Evolutionary conservation across 1,140 invertebrate genomes (phyloP).

Genomic region (Caenorhabditis elegans): DNA sequence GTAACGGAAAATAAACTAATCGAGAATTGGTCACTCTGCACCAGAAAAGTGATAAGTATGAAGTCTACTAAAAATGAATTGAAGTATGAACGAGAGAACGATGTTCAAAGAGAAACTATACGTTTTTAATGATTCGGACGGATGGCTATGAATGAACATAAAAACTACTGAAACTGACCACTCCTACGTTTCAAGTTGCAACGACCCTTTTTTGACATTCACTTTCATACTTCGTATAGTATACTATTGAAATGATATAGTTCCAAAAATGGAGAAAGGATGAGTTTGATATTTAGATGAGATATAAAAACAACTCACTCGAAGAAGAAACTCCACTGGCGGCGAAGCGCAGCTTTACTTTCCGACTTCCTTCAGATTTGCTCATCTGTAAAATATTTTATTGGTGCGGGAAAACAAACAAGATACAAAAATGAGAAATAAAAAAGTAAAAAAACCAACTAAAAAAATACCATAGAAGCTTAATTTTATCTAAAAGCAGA

Average conservation of each 20-base stretch:
- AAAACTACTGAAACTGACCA: background rate
- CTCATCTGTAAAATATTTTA: slow-evolving; percentile 8
- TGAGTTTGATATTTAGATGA: background rate
- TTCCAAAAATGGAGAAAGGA: background rate
- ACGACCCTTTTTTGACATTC: no score
- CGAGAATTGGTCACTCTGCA: background rate
- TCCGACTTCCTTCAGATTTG: slow-evolving; percentile 14
- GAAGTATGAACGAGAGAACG: background rate
- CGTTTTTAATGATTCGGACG: background rate
- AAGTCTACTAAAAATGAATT: background rate
- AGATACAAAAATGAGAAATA: no score
- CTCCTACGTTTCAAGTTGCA: background rate
- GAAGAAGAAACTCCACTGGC: slow-evolving; percentile 5
- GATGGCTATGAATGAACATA: background rate
- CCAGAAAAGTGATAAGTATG: background rate
- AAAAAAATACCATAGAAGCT: background rate
- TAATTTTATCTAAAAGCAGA: no score
- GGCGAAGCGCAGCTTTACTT: slow-evolving; percentile 2
- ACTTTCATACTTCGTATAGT: background rate
- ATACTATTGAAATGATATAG: background rate
- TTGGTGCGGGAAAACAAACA: background rate
- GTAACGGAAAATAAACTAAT: background rate
- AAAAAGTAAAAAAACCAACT: background rate
- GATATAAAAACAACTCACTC: background rate
- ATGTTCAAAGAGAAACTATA: slow-evolving; percentile 19